These are phyloP conservation scores for Gambusia holbrooki DNA, from an alignment of 2,113 vertebrate species.

Conservation along the genomic window DNA sequence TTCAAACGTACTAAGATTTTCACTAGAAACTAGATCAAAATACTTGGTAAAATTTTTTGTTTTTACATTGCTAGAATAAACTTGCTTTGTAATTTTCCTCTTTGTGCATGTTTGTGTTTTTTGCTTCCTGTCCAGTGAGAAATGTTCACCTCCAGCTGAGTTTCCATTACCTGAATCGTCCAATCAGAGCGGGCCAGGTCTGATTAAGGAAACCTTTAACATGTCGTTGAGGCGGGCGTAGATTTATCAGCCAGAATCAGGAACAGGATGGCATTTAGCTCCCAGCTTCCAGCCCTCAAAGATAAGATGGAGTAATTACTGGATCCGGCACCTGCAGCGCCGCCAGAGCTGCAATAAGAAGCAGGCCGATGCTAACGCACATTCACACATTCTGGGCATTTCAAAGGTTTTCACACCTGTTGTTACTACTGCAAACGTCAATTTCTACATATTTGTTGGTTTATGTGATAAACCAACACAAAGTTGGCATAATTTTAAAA, in stretches of 20 bases:
- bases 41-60: too few relatives aligned
- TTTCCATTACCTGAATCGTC: background rate
- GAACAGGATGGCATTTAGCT: conserved; percentile 49
- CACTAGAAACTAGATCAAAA: too few relatives aligned
- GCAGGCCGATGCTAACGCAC: too few relatives aligned
- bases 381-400: background rate
- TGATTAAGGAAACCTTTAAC: conserved; percentile 17
- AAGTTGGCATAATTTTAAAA: background rate
- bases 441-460: too few relatives aligned
- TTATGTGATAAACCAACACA: background rate
- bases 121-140: background rate
- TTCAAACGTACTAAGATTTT: too few relatives aligned
- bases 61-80: too few relatives aligned
- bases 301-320: conserved; percentile 48
- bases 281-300: background rate
- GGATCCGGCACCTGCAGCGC: background rate
- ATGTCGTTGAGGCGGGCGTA: background rate
- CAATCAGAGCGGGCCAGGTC: background rate
- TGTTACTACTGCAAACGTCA: background rate
- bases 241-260: conserved; percentile 27
- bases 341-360: background rate
- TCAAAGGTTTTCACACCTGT: background rate
- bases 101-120: too few relatives aligned
- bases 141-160: background rate
- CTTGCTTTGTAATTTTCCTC: background rate